Evolutionary conservation across 2,113 vertebrate species (phyloP), one percentile per base, ranked within the genome.

Genomic region (Argyrosomus japonicus): DNA sequence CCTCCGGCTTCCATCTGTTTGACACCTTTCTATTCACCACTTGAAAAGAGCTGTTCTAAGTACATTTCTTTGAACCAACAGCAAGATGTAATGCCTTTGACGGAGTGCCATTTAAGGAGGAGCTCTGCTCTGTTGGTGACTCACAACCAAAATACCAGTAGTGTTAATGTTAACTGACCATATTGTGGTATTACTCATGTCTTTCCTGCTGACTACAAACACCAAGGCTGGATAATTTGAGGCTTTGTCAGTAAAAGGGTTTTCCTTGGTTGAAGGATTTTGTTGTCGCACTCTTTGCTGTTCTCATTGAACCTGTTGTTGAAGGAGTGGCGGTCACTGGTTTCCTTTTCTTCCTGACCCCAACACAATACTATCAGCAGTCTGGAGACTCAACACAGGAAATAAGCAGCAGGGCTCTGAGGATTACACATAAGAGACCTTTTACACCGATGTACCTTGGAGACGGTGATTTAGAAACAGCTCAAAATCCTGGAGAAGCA

Each of bases 341-440:
- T 86, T 92, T 94, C 90, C 89, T 90, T 89, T 91, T 87, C 82
- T 90, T 83, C 85, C 82, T 77, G 81, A 82, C 50, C 75, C 57
- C 47, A 77, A 86, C 70, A 93, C 91, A 92, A 92, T 92, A 85
- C 83, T 81, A 89, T 92, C 86, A 87, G 83, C 81, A 54, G 77
- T 69, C 61, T 70, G 77, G 70, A 88, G 87, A 85, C 83, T 79
- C 77, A 79, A 85, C 83, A 87, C 85, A 88, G 92, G 93, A 94
- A 93, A 74, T 82, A 43, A 80, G 54, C 75, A 64, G 75, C 71
- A 74, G 51, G 67, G 68, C 81, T 48, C 47, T 84, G 47, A 81
- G 53, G 83, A 86, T 80, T 81, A 90, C 79, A 54, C 63, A 27
- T 0, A 73, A 60, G 74, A 68, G 61, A 65, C 64, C 27, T 43